Percentiles rank a stretch among this genome's conserved stretches.
Evolutionary conservation across 2,113 vertebrate species (phyloP).

Genomic region (Mus pahari): DNA sequence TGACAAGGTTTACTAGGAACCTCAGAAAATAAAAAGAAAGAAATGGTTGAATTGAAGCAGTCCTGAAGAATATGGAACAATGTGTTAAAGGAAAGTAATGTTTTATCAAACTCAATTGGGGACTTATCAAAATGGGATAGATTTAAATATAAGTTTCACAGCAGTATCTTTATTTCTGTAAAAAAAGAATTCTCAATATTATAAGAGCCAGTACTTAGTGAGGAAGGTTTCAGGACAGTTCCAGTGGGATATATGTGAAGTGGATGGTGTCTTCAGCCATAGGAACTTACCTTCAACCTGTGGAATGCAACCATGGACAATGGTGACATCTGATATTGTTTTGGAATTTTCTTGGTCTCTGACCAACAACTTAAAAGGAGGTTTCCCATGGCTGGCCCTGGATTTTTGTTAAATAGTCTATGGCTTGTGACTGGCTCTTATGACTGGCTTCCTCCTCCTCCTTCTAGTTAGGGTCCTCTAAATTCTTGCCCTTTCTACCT

Average conservation of each 20-base stretch:
- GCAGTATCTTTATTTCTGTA: not conserved
- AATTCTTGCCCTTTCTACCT: too few relatives aligned
- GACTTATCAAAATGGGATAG: not conserved
- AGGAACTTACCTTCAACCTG: not conserved
- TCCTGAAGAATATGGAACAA: too few relatives aligned
- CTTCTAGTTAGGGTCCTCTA: too few relatives aligned
- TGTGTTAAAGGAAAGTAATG: too few relatives aligned
- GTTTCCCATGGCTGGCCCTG: too few relatives aligned
- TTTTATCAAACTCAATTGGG: not conserved
- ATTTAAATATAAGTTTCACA: conserved; percentile 4
- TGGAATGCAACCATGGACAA: not conserved
- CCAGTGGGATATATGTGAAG: not conserved
- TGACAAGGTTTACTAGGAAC: too few relatives aligned
- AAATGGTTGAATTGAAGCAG: too few relatives aligned
- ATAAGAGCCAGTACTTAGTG: not conserved
- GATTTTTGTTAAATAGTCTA: too few relatives aligned
- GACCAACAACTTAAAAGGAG: not conserved
- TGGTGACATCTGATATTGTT: not conserved
- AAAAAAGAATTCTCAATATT: not conserved
- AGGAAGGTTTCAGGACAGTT: not conserved
- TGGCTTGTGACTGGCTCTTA: too few relatives aligned
- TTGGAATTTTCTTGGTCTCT: not conserved
- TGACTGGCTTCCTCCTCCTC: too few relatives aligned
- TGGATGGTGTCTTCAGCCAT: not conserved
- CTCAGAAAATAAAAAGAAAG: too few relatives aligned